Base-by-base conservation (phyloP, 2,797 vertebrate genomes). In the Psittacula echo region DNA sequence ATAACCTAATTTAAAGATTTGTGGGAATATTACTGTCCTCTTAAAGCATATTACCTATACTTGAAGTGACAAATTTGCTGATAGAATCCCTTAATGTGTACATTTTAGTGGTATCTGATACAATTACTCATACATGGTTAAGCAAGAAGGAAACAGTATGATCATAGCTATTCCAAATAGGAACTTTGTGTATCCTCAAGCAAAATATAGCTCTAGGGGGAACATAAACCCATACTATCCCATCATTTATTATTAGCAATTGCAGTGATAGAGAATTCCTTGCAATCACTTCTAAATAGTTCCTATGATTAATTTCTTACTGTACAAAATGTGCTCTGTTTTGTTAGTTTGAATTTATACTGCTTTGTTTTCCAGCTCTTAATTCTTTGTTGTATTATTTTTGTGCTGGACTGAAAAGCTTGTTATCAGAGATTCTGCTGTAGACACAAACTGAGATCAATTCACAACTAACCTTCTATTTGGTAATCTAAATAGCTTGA, bases 1-100 rank as follows among this genome's bases (percentile, higher is more conserved):
- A 61, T 61, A 73, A 73, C 11, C 7, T 87, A 73, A 85, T 83
- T 74, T 85, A 16, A 85, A 74, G 19, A 76, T 78, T 90, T 88
- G 32, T 68, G 44, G 48, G 58, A 93, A 54, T 64, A 30, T 54
- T 94, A 22, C 37, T 67, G 19, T 56, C 22, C 5, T 89, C 37
- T 73, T 34, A 51, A 68, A 26, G 4, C 13, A 5, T 24, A 37
- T 68, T 11, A 11, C 6, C 72, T 81, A 17, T 29, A 78, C 5
- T n/a, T 42, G n/a, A 76, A 71, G 10, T 21, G 29, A 68, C 34
- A 71, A 53, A 60, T 34, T 27, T 27, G 17, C 42, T 56, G 12
- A 7, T 68, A 9, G 26, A 72, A 90, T 37, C 3, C 5, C 42
- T 86, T 61, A 34, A 42, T 2, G 0, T 48, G 8, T 29, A 50